Base-by-base conservation (phyloP, 2,888 invertebrate genomes). In the Xylota segnis region DNA sequence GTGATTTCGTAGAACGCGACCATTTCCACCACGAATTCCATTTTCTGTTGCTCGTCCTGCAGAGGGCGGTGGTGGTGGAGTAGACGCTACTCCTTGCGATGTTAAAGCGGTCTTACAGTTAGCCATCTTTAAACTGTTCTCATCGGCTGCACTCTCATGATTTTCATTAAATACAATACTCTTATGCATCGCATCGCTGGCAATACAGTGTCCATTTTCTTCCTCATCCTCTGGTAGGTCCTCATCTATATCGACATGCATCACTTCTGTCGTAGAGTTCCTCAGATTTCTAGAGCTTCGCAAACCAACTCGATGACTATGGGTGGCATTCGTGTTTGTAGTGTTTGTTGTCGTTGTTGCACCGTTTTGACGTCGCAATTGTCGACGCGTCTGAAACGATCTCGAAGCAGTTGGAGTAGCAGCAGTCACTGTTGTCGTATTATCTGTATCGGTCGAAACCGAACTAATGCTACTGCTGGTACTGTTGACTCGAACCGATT, bases 161-260 rank as follows among this genome's bases (percentile, higher is more conserved):
- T 90, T 91, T 75, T 93, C 93, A 88, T 92, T 92, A 84, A 93
- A 93, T 70, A 91, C 90, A 88, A 91, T 91, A 87, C 90, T 91
- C 79, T 91, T 91, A 61, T 91, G 91, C n/a, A 91, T 90, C 14
- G 91, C 92, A 88, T 93, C 93, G 87, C 90, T 91, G 5, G 91
- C 92, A 37, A 88, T 87, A 10, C 87, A 83, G 79, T 88, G 81
- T 0, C 87, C 83, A 23, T 77, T 83, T 37, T 83, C 75, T 7
- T 84, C 56, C 16, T 58, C 63, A 47, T 83, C 84, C 2, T 82
- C 72, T 7, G 50, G 37, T 10, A 70, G 32, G 29, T 76, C 74
- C 2, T 83, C 83, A 18, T 82, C 82, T n/a, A 74, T 32, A n/a
- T 87, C 87, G 7, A 75, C 79, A 47, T 74, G 47, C 75, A 77